A percentile compares a stretch with the other conserved stretches of the same genome.
Evolutionary conservation across 2,113 vertebrate genomes (phyloP).

Genomic region (Campylomormyrus numenius): DNA sequence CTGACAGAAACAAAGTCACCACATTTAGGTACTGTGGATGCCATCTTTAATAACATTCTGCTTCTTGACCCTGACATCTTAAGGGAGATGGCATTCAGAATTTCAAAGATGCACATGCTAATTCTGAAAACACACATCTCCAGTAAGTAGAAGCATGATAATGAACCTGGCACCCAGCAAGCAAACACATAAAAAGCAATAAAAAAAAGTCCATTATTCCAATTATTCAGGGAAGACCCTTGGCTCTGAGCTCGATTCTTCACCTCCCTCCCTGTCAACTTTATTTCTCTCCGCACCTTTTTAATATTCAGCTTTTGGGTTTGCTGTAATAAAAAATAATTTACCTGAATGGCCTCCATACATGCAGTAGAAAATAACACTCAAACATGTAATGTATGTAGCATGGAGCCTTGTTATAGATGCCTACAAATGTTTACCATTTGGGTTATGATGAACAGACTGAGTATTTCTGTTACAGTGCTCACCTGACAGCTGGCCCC

Average conservation of each 20-base stretch:
- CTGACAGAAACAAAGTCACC: background rate
- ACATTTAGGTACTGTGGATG: background rate
- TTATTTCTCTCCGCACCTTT: background rate
- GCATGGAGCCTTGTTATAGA: background rate
- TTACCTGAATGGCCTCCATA: background rate
- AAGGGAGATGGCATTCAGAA: background rate
- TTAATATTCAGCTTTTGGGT: background rate
- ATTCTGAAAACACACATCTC: background rate
- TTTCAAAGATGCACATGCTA: background rate
- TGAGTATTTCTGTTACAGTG: background rate
- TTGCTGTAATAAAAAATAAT: constrained; percentile 4
- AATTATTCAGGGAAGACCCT: background rate
- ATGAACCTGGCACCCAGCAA: background rate
- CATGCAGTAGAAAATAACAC: background rate
- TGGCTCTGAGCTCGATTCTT: background rate
- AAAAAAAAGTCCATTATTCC: background rate
- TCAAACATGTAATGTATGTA: background rate
- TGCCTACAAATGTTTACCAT: background rate
- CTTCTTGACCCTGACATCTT: background rate
- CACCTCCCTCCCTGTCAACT: background rate
- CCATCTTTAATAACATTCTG: background rate
- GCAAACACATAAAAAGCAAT: background rate
- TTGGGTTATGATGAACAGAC: background rate
- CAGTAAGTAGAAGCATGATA: background rate
- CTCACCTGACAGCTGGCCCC: background rate